Evolutionary conservation across 2,888 invertebrate genomes (phyloP), one percentile per base, ranked within the genome.

Genomic region (Gasteruption jaculator): DNA sequence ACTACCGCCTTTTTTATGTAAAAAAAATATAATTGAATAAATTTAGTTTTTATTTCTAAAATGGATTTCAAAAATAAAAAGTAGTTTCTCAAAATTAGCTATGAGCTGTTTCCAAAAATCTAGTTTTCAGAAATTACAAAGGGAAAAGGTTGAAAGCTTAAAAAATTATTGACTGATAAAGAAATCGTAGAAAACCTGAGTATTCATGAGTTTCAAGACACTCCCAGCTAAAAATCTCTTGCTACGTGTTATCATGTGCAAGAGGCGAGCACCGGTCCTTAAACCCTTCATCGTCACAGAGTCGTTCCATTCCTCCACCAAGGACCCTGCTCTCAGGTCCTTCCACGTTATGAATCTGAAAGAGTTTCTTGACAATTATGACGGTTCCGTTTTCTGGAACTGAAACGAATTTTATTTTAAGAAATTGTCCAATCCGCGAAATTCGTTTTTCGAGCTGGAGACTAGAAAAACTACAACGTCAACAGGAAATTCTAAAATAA

Each of bases 191-290:
- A n/a, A 58, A 73, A 90, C 91, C 80, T 92, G 91, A 30, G 81
- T 80, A 63, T 91, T 88, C 79, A 86, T 85, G 60, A 94, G 81
- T 62, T 85, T 85, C 15, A 95, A 73, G 20, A 86, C 85, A 69
- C 91, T 89, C 18, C 86, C 93, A 4, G 90, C 87, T 56, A 89
- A 75, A 71, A 86, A 92, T 47, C 91, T 77, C 57, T 84, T 85
- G 59, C 79, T 85, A 45, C 91, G 77, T 3, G 89, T 82, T n/a
- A 93, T 46, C 38, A 83, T 71, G 64, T 91, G 86, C 8, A 92
- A 71, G 3, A 83, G 58, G 59, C 81, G 83, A 7, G 85, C 78
- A 20, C 78, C 80, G n/a, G 76, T 63, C 60, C 81, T 80, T 36
- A 89, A 72, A 16, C 76, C 79, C 73, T 79, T 84, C 72, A 87